Evolutionary conservation across 2,113 vertebrate genomes (phyloP), one percentile per base, ranked within the genome.

Genomic region (Dipodomys ordii): DNA sequence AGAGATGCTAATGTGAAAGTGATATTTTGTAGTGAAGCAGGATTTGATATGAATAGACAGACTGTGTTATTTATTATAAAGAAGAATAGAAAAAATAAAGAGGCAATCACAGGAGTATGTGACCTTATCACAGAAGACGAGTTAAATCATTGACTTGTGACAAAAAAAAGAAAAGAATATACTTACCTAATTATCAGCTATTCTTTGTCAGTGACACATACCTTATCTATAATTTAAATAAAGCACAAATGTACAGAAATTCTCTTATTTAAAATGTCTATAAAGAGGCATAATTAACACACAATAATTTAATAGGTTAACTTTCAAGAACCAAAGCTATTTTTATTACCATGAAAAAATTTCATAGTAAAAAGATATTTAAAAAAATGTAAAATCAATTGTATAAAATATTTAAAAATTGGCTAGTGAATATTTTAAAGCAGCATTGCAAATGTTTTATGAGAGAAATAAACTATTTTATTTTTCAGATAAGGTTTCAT

Each of bases 371-470:
- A 84, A 49, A 91, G 7, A 85, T 6, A 80, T 65, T 53, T n/a
- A 18, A 90, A 35, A 69, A 19, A 15, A 18, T 27, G 0, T 65
- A 92, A 92, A 81, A 49, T 88, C 2, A 90, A 78, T 7, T 71
- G 39, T 30, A 35, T 76, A 76, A 83, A 84, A 35, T 88, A 81
- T 67, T 86, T 82, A 19, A 76, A 93, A 93, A 60, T 53, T 4
- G 3, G 19, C 0, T 89, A 5, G 0, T 67, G 25, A 85, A 80
- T 72, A 84, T 30, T 57, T 69, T 65, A 79, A 73, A 91, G 27
- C 80, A 64, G 10, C 44, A 80, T 19, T 80, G 22, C 1, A 60
- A 84, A 4, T 93, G 84, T n/a, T 30, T 69, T 44, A 25, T 77
- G 85, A 90, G 72, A 77, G 82, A 32, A 93, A 93, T 60, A 77